Conservation (phyloP, 2,113 vertebrate species). For the Pollachius pollachius region DNA sequence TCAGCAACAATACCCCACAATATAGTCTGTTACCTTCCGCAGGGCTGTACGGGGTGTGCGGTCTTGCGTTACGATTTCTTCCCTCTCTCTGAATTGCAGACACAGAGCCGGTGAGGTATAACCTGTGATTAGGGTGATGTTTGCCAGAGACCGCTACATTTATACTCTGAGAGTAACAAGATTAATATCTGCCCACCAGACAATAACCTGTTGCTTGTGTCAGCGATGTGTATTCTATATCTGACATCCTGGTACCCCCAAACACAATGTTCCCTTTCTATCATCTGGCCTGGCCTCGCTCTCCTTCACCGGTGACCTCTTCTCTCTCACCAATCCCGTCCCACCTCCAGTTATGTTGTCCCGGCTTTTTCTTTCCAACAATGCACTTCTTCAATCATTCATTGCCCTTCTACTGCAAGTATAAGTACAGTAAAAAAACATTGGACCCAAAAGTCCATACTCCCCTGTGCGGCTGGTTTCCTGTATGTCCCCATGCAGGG, state of each 20-base stretch:
- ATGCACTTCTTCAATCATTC: not conserved
- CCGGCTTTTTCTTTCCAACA: too few species aligned
- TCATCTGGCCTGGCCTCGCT: not conserved
- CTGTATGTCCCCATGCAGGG: too few species aligned
- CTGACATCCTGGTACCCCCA: not conserved
- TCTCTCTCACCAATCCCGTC: not conserved
- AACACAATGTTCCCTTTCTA: not conserved
- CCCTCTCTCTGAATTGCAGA: slow-evolving; percentile 20
- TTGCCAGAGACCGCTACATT: slow-evolving; percentile 3
- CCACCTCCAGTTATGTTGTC: not conserved
- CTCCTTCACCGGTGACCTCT: not conserved
- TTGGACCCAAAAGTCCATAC: too few species aligned
- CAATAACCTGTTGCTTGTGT: not conserved
- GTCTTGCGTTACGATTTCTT: slow-evolving; percentile 20
- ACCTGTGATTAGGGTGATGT: slow-evolving; percentile 22
- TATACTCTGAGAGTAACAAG: not conserved
- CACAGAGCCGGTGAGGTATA: slow-evolving; percentile 24
- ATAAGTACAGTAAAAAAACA: too few species aligned
- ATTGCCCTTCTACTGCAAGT: not conserved
- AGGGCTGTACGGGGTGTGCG: slow-evolving; percentile 24
- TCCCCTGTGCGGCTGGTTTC: too few species aligned
- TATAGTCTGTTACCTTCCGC: slow-evolving; percentile 17
- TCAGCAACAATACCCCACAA: slow-evolving; percentile 1
- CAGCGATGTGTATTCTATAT: not conserved
- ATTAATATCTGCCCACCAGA: too few species aligned